Base-by-base conservation (phyloP, 2,797 vertebrate genomes). In the Periophthalmus magnuspinnatus region DNA sequence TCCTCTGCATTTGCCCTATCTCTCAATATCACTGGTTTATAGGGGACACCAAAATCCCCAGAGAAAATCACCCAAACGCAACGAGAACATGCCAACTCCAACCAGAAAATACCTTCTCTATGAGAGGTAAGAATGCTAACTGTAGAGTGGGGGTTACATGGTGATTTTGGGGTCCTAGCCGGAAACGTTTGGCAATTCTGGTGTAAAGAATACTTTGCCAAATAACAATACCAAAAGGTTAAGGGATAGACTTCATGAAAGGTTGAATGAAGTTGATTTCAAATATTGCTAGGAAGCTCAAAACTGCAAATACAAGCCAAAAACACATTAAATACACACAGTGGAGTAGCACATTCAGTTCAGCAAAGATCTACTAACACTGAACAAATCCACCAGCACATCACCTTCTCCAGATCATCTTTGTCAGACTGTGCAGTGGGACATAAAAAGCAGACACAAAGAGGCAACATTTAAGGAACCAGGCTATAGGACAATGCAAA, bases 341-440 rank as follows among this genome's bases (percentile, higher is more conserved):
- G n/a, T 21, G 21, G 21, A 63, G 22, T 28, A 63, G 48, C 11
- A 3, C 8, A 34, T 5, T 34, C 17, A 11, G 32, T n/a, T 36
- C 76, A 81, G 48, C 9, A 62, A 69, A 75, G 73, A 70, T 17
- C 0, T 0, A 65, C 2, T 69, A 32, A 59, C 2, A 17, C 22
- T 47, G 70, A 68, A 63, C n/a, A 70, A 3, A 34, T 68, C 9
- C 10, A 45, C 19, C 65, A 16, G 69, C 73, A 72, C 65, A 63
- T 86, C 81, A 86, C 83, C 81, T 85, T 80, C 63, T 83, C 72
- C 41, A 54, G 52, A 55, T 86, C 76, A 62, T 78, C 78, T 33
- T 48, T 78, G 83, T 74, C 82, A 80, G 72, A 81, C 84, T 86
- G 80, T 71, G 2, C 11, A 60, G 65, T 62, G 72, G 65, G 36